Evolutionary conservation across 2,888 invertebrate genomes (phyloP).

Genomic region (Notodonta ziczac): DNA sequence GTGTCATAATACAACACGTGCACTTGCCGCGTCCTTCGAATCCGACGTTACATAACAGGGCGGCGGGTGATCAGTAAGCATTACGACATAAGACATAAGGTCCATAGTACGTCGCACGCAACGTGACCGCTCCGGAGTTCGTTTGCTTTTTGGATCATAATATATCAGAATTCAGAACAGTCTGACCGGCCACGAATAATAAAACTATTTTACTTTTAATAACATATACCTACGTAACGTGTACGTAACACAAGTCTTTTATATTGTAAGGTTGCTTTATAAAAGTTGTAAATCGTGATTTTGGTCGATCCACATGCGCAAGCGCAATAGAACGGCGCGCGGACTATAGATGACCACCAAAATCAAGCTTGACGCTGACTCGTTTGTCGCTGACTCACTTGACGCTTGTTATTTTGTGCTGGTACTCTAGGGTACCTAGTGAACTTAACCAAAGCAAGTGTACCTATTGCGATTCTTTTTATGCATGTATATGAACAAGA

Average conservation of each 20-base stretch:
- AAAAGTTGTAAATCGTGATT: background rate
- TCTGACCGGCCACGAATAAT: background rate
- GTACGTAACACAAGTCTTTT: background rate
- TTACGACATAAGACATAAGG: conserved; percentile 39
- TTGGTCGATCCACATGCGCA: background rate
- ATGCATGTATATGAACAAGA: too few species aligned
- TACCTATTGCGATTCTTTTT: too few species aligned
- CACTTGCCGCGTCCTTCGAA: conserved; percentile 53
- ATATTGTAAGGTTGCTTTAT: background rate
- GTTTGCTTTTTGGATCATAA: background rate
- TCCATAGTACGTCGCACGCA: conserved; percentile 37
- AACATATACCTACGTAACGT: background rate
- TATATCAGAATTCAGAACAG: background rate
- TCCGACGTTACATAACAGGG: conserved; percentile 41
- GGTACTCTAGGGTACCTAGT: too few species aligned
- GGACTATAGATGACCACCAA: too few species aligned
- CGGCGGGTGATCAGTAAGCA: conserved; percentile 37
- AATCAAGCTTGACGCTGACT: too few species aligned
- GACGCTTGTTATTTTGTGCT: too few species aligned
- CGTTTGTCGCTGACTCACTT: too few species aligned
- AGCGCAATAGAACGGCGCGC: background rate
- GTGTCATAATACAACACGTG: conserved; percentile 40
- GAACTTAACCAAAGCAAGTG: too few species aligned
- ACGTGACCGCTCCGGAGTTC: background rate
- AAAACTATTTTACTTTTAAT: background rate